Evolutionary conservation across 2,113 vertebrate species (phyloP), one percentile per base, ranked within the genome.

Genomic region (Hipposideros armiger): DNA sequence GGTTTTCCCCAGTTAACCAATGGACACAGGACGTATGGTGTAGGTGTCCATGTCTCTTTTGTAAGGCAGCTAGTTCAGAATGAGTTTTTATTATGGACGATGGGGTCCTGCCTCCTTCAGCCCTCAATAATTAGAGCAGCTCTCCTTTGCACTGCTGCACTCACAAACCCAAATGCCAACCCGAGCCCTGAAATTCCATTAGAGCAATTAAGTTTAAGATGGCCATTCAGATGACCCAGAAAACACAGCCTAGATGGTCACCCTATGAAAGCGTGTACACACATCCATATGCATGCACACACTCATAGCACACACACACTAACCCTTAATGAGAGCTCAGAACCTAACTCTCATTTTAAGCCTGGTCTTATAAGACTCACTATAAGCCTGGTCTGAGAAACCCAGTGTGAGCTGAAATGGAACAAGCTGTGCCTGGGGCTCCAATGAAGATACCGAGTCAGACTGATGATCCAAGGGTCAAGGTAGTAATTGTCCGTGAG

Each of bases 271-370:
- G 30, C 14, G 11, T 20, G 16, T 32, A 7, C 32, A 36, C 58
- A 26, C 4, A 2, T 11, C 5, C 20, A n/a, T 8, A 15, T 3
- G 32, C 15, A 45, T 0, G 11, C n/a, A 15, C 2, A 11, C 1
- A 11, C 22, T 22, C 36, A 40, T 8, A 22, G 10, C 67, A 47
- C 66, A 72, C 30, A 47, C 11, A 30, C 73, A 50, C 22, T 36
- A 60, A 62, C 52, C 36, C 54, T 69, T 45, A 19, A 30, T 28
- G 62, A 64, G 66, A 73, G 42, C 66, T 74, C 92, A 76, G 60
- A 69, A 40, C 20, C 42, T 36, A 17, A 7, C 13, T 8, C n/a
- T 32, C 0, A 16, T 22, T 26, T 5, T 8, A 20, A 7, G 3
- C 32, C 60, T 7, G 26, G 19, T 42, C 17, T 58, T 36, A 36